A percentile compares a stretch with the other conserved stretches of the same genome.
phyloP scores from a whole-genome alignment of 2,113 vertebrate species.

The Delphinapterus leucas region DNA sequence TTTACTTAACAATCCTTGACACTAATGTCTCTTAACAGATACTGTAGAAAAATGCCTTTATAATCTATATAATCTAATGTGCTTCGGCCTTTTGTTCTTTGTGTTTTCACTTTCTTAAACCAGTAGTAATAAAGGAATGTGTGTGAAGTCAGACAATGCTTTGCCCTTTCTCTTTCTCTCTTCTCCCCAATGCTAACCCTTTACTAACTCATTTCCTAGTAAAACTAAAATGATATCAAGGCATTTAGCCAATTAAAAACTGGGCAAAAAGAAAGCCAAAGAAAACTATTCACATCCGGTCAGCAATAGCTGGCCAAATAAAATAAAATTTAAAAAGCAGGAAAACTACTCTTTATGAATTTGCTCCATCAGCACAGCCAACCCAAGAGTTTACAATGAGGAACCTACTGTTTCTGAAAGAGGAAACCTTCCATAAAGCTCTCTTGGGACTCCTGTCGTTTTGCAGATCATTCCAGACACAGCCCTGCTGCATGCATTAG shows the following conservation, averaged over 20 bases:
- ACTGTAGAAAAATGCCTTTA: neutral
- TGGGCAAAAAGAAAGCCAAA: slow-evolving; percentile 60
- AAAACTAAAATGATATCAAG: slow-evolving; percentile 65
- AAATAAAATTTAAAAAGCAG: slow-evolving; percentile 48
- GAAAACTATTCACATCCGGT: slow-evolving; percentile 62
- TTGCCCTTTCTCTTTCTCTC: neutral
- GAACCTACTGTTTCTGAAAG: slow-evolving; percentile 80
- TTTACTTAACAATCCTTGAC: neutral
- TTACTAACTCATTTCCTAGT: slow-evolving; percentile 63
- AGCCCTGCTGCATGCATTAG: slow-evolving; percentile 83
- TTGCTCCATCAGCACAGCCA: slow-evolving; percentile 57
- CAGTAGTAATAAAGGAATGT: slow-evolving; percentile 12
- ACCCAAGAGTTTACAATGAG: slow-evolving; percentile 74
- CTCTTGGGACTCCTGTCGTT: slow-evolving; percentile 84
- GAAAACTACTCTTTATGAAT: slow-evolving; percentile 51
- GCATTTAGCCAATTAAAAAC: slow-evolving; percentile 33
- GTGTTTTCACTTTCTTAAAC: slow-evolving; percentile 43
- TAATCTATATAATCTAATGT: neutral
- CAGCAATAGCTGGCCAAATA: slow-evolving; percentile 2
- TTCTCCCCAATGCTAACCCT: slow-evolving; percentile 28
- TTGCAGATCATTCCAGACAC: slow-evolving; percentile 78
- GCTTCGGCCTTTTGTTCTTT: slow-evolving; percentile 44
- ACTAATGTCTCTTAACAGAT: neutral
- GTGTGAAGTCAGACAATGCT: slow-evolving; percentile 31
- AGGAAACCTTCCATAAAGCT: slow-evolving; percentile 79